These are phyloP conservation scores for Corythornis madagascariensis DNA, from an alignment of 2,113 vertebrate genomes.

Conservation along the genomic window DNA sequence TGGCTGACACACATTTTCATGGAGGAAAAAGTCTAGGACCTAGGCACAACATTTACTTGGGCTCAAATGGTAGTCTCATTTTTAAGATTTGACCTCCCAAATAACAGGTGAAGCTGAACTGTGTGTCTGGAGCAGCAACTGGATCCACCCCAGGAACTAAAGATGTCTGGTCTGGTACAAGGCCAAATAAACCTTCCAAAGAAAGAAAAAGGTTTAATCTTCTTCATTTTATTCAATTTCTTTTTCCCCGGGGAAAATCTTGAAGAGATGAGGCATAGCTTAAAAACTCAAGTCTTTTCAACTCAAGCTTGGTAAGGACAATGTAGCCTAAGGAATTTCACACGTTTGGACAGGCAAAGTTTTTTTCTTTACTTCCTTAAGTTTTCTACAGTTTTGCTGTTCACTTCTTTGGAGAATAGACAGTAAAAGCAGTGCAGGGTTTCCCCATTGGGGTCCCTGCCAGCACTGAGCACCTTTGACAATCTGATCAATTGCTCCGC, in stretches of 20 bases:
- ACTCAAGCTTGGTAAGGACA: neutral
- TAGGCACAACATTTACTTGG: neutral
- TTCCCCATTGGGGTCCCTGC: neutral
- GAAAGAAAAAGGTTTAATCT: slow-evolving; percentile 8
- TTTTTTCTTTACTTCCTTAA: neutral
- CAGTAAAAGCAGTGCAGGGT: neutral
- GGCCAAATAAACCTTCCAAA: slow-evolving; percentile 51
- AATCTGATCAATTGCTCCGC: neutral
- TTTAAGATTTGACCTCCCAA: neutral
- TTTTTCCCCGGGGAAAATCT: neutral
- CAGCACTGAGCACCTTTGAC: neutral
- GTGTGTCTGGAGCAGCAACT: neutral
- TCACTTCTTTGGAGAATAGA: neutral
- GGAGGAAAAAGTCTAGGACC: neutral
- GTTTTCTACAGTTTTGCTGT: neutral
- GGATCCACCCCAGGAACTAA: slow-evolving; percentile 19
- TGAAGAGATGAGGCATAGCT: slow-evolving; percentile 4
- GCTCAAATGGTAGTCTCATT: neutral
- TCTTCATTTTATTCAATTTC: neutral
- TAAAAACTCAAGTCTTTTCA: slow-evolving; percentile 17
- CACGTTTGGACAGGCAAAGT: slow-evolving; percentile 10
- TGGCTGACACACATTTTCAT: neutral
- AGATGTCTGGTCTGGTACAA: slow-evolving; percentile 47
- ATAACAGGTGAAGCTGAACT: neutral
- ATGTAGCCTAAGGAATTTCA: neutral